Conservation (phyloP, 2,113 vertebrate genomes). For the Solea senegalensis region DNA sequence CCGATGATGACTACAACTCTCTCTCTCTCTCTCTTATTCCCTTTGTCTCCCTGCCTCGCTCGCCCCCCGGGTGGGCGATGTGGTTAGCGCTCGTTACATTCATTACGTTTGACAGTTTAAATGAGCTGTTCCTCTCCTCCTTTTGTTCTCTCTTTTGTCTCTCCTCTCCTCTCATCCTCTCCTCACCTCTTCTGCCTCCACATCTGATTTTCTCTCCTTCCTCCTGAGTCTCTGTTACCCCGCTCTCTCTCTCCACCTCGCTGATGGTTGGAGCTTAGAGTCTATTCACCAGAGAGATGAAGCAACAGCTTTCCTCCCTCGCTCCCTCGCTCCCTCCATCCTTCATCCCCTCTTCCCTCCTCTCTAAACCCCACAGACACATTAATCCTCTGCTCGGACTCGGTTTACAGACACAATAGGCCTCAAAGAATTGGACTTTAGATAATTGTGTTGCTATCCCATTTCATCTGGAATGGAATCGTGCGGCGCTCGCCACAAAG, state of each 20-base stretch:
- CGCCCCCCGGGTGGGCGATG: constrained; percentile 38
- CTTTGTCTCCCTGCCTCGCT: not conserved
- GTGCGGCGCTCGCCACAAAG: constrained; percentile 53
- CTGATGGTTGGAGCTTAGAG: constrained; percentile 65
- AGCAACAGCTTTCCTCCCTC: constrained; percentile 57
- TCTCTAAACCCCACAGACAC: constrained; percentile 60
- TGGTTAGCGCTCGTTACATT: constrained; percentile 31
- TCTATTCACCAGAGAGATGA: constrained; percentile 67
- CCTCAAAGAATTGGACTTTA: constrained; percentile 80
- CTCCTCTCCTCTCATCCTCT: not conserved
- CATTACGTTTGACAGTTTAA: constrained; percentile 49
- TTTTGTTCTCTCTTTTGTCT: not conserved
- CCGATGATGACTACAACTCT: not conserved
- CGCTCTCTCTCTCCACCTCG: constrained; percentile 26
- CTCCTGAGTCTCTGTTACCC: not conserved
- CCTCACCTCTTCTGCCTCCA: constrained; percentile 8
- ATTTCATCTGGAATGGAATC: constrained; percentile 82
- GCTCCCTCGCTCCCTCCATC: not conserved
- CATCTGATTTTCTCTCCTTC: constrained; percentile 13
- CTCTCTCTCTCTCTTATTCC: not conserved
- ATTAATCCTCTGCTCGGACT: constrained; percentile 76
- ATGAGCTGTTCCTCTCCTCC: constrained; percentile 35
- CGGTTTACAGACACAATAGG: constrained; percentile 81
- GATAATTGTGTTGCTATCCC: constrained; percentile 84
- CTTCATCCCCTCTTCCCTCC: constrained; percentile 7